These are phyloP conservation scores for Rapana venosa DNA, from an alignment of 2,888 invertebrate species.

Conservation along the genomic window DNA sequence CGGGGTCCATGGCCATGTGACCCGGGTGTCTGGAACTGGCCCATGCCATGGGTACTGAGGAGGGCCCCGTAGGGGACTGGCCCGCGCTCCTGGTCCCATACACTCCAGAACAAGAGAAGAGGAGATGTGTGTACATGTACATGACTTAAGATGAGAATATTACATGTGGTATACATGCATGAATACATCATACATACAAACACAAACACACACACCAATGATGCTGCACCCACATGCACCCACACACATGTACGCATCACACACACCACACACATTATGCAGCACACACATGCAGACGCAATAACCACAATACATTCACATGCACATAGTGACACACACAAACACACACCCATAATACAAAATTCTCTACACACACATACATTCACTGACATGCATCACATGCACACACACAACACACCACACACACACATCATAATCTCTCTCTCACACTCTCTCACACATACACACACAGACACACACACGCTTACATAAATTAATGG, in stretches of 20 bases:
- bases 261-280: no score
- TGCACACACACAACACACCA: not conserved
- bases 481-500: not conserved
- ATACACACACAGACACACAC: not conserved
- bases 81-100: not conserved
- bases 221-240: no score
- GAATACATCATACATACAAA: no score
- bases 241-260: no score
- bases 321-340: not conserved
- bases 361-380: not conserved
- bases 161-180: no score
- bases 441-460: not conserved
- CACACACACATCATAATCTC: not conserved
- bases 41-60: slow-evolving; percentile 70
- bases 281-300: no score
- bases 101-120: not conserved
- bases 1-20: slow-evolving; percentile 62
- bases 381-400: not conserved
- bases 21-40: slow-evolving; percentile 81
- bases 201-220: no score
- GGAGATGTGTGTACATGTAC: no score
- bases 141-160: no score
- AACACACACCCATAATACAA: not conserved
- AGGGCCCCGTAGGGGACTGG: slow-evolving; percentile 17
- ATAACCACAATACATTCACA: not conserved